Base-by-base conservation (phyloP, 2,113 vertebrate species). In the Edolisoma coerulescens region DNA sequence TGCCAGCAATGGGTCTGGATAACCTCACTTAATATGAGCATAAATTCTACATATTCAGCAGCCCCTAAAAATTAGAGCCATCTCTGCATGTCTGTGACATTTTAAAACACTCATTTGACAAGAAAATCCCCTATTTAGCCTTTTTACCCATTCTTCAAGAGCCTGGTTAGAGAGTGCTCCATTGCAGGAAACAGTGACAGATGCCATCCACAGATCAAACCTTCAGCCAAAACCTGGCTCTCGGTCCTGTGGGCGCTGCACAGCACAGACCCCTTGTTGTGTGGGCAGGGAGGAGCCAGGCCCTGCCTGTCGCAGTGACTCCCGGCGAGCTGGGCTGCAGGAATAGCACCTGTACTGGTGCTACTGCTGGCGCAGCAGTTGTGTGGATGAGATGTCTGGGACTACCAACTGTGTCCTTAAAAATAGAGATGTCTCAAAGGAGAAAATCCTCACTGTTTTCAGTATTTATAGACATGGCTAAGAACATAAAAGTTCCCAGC, bases 371-470 rank as follows among this genome's bases (percentile, higher is more conserved):
- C 11, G 0, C 74, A 50, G 74, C 90, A 45, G 27, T 68, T 28
- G 53, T 30, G 67, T 42, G 41, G 33, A 67, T 44, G 89, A 79
- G 70, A 68, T 53, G 87, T 45, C 57, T 71, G 60, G 67, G 77
- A 77, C 76, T 69, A 33, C 87, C 54, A 77, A n/a, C 75, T 27
- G 49, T 5, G 7, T 64, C 82, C 78, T 74, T 94, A 89, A 94
- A 95, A 96, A 94, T 77, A 89, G 79, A 93, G 63, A 73, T 65
- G 67, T 76, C 85, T 96, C 11, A 8, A 50, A 76, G 59, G 75
- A 92, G 84, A 92, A 91, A 84, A 35, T 41, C 73, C 64, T 93
- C 17, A 5, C 79, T 53, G 45, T 53, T 81, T 88, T 59, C 39
- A 27, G 35, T 87, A 84, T 95, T 94, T 93, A 89, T 84, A 94